These are phyloP conservation scores for Nerophis ophidion DNA, from an alignment of 2,113 vertebrate species.

Conservation along the genomic window DNA sequence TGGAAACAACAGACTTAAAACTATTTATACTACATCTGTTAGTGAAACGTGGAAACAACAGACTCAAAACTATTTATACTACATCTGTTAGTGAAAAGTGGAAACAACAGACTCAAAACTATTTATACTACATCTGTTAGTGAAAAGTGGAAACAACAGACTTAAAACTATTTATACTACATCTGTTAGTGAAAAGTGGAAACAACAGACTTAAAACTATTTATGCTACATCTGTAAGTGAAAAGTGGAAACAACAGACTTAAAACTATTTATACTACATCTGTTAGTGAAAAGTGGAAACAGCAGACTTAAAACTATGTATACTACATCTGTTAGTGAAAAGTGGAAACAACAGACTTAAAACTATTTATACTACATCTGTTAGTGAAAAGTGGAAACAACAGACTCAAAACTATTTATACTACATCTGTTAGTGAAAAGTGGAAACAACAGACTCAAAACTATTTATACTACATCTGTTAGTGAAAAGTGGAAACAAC, in stretches of 20 bases:
- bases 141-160: background rate
- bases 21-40: background rate
- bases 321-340: background rate
- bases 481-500: background rate
- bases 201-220: too few species aligned
- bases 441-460: background rate
- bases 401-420: too few species aligned
- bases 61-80: too few species aligned
- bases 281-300: background rate
- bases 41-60: background rate
- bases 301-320: too few species aligned
- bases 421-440: background rate
- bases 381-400: background rate
- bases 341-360: background rate
- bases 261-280: too few species aligned
- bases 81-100: background rate
- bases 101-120: too few species aligned
- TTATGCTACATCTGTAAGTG: background rate
- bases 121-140: background rate
- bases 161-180: too few species aligned
- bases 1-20: background rate
- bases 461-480: too few species aligned
- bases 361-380: too few species aligned
- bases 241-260: background rate
- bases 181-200: background rate